These are phyloP conservation scores for Helobdella robusta DNA, from an alignment of 2,888 invertebrate genomes.

Conservation along the genomic window DNA sequence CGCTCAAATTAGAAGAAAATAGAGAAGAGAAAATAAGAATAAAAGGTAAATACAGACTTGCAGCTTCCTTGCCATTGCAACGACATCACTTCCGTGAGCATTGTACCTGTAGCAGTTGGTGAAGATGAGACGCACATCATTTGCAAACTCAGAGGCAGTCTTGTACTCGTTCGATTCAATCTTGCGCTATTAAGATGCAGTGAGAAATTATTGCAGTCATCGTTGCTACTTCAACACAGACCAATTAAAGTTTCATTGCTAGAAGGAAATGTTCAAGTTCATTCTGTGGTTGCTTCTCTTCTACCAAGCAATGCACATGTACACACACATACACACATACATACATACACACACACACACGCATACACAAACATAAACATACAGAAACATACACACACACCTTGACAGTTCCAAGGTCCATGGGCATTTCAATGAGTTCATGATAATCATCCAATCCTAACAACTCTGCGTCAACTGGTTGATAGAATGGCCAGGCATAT, in stretches of 20 bases:
- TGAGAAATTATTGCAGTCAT: too few species aligned
- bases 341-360: too few species aligned
- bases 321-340: too few species aligned
- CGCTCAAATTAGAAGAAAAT: too few species aligned
- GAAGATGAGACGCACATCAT: conserved; percentile 87
- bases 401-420: conserved; percentile 96
- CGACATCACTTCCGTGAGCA: conserved; percentile 94
- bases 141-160: conserved; percentile 83
- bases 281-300: too few species aligned
- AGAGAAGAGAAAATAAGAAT: too few species aligned
- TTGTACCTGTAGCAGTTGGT: conserved; percentile 99
- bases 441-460: conserved; percentile 92
- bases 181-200: conserved; percentile 57
- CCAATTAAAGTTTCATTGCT: too few species aligned
- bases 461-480: conserved; percentile 91
- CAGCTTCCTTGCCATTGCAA: conserved; percentile 90
- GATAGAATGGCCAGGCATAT: conserved; percentile 98
- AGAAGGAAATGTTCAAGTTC: too few species aligned
- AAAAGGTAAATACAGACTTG: conserved; percentile 54
- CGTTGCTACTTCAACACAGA: too few species aligned
- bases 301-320: too few species aligned
- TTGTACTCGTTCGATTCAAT: conserved; percentile 91
- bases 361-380: too few species aligned
- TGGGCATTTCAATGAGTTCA: conserved; percentile 95
- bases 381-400: conserved; percentile 34